phyloP scores from a whole-genome alignment of 2,888 invertebrate species.

The Agriopis aurantiaria region DNA sequence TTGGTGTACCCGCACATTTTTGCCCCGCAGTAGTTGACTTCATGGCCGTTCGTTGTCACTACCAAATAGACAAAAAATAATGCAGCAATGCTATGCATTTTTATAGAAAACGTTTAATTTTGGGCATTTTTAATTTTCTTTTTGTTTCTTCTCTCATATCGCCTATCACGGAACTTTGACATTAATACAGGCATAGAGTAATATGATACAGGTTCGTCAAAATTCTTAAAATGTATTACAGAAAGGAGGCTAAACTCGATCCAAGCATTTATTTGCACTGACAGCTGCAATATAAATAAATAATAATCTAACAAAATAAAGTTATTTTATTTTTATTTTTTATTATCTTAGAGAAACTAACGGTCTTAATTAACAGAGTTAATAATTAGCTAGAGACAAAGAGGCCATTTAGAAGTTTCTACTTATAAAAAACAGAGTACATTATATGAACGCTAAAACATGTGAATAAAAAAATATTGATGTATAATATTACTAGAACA shows the following conservation, averaged over 20 bases:
- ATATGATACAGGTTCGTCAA: neutral
- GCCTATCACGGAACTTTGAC: constrained; percentile 29
- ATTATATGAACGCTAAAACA: too few species aligned
- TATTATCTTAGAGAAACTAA: too few species aligned
- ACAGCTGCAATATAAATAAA: too few species aligned
- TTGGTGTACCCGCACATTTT: constrained; percentile 71
- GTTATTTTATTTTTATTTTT: too few species aligned
- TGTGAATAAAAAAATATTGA: too few species aligned
- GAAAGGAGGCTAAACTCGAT: neutral
- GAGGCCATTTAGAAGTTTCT: too few species aligned
- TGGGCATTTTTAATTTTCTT: constrained; percentile 50
- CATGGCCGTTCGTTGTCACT: constrained; percentile 21
- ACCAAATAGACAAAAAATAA: constrained; percentile 43
- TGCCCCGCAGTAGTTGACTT: constrained; percentile 72
- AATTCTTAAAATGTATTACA: neutral
- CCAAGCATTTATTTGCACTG: neutral
- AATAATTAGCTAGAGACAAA: too few species aligned
- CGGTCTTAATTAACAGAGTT: too few species aligned
- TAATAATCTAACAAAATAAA: too few species aligned
- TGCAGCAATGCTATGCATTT: constrained; percentile 55
- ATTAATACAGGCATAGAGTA: constrained; percentile 24
- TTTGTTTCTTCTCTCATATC: constrained; percentile 27
- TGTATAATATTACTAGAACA: too few species aligned
- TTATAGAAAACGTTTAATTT: constrained; percentile 57
- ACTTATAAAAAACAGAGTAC: too few species aligned